A percentile compares a stretch with the other conserved stretches of the same genome.
Conservation (phyloP, 2,888 invertebrate genomes). For the Conchocele bisecta region DNA sequence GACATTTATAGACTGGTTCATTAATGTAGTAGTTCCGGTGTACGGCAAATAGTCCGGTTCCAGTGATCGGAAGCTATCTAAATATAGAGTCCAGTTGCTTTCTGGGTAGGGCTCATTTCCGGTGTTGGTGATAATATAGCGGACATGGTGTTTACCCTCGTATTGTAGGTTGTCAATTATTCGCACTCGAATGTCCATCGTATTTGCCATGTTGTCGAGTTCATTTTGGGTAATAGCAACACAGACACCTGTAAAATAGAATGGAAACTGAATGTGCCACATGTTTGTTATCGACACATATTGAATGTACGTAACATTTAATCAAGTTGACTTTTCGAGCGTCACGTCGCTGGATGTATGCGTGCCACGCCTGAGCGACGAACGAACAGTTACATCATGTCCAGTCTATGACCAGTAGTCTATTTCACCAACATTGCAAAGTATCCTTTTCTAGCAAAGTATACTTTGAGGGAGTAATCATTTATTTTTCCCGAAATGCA, state of each 20-base stretch:
- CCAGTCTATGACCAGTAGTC: no score
- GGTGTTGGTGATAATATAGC: slow-evolving; percentile 9
- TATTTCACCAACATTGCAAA: no score
- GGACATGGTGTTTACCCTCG: neutral
- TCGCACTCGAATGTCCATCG: neutral
- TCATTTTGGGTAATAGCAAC: neutral
- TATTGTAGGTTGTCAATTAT: slow-evolving; percentile 6
- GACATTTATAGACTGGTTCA: neutral
- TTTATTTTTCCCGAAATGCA: no score
- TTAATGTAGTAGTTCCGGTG: neutral
- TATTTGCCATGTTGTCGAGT: slow-evolving; percentile 10
- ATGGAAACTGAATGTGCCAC: neutral
- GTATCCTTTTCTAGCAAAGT: no score
- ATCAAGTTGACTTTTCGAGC: no score
- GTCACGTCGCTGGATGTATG: no score
- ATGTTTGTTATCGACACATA: no score
- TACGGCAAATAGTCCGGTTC: slow-evolving; percentile 31
- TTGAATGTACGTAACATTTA: no score
- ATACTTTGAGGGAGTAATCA: no score
- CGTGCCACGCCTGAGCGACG: no score
- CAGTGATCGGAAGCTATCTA: slow-evolving; percentile 19
- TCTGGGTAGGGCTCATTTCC: neutral
- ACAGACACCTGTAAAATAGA: neutral
- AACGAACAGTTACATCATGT: no score
- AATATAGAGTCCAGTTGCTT: slow-evolving; percentile 9